These are phyloP conservation scores for Clarias laeviceps DNA, from an alignment of 2,797 vertebrate species.

Conservation along the genomic window DNA sequence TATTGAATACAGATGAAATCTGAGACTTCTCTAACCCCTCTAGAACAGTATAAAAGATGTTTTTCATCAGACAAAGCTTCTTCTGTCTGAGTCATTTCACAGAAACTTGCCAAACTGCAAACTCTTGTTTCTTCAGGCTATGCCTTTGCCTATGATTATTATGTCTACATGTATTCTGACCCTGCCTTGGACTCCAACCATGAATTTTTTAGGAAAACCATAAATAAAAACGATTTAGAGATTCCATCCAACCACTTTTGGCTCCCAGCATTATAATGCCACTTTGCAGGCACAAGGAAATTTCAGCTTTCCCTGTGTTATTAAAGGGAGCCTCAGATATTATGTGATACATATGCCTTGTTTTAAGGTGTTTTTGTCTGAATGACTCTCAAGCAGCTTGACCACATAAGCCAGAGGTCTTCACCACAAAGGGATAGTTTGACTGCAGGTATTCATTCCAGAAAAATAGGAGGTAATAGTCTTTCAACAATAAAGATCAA, in stretches of 20 bases:
- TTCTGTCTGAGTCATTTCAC: conserved; percentile 22
- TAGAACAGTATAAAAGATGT: conserved; percentile 2
- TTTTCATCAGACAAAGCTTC: conserved; percentile 17
- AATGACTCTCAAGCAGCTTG: background rate
- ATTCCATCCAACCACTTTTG: conserved; percentile 30
- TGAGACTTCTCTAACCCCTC: background rate
- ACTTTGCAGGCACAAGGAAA: conserved; percentile 3
- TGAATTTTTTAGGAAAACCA: conserved; percentile 4
- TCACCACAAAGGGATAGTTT: background rate
- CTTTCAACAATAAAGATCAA: background rate
- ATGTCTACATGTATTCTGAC: conserved; percentile 14
- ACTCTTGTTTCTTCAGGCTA: conserved; percentile 4
- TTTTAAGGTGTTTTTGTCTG: background rate
- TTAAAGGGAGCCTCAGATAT: conserved; percentile 2
- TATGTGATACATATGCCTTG: background rate
- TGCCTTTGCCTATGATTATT: conserved; percentile 20
- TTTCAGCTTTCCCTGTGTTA: background rate
- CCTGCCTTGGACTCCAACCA: conserved; percentile 9
- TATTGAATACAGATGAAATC: conserved; percentile 10
- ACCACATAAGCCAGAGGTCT: background rate
- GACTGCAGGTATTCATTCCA: background rate
- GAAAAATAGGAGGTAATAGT: background rate
- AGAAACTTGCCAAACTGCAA: conserved; percentile 9
- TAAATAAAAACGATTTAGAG: background rate
- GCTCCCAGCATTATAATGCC: background rate